Evolutionary conservation across 2,113 vertebrate genomes (phyloP).

Genomic region (Etheostoma spectabile): DNA sequence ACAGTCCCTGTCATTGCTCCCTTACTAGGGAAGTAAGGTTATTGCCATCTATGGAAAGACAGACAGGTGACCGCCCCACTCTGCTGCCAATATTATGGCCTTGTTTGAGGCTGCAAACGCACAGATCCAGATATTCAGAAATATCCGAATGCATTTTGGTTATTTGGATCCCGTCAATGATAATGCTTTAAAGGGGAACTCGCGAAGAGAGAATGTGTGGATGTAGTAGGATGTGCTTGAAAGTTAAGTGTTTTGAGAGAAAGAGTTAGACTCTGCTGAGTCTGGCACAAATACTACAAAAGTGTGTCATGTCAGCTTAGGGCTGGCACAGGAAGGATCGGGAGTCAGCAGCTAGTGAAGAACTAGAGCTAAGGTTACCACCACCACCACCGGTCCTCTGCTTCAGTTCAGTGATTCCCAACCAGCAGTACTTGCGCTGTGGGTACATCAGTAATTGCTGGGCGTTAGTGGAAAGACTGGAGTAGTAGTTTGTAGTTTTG

Average conservation of each 20-base stretch:
- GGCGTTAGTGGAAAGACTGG: neutral
- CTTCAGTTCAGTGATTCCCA: neutral
- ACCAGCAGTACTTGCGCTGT: neutral
- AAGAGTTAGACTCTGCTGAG: conserved; percentile 53
- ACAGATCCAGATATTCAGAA: conserved; percentile 32
- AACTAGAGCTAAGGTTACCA: conserved; percentile 43
- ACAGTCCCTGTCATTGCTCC: conserved; percentile 25
- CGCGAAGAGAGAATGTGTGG: neutral
- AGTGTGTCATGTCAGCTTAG: conserved; percentile 78
- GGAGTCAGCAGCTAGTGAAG: conserved; percentile 46
- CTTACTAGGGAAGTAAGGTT: conserved; percentile 26
- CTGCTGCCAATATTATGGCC: conserved; percentile 34
- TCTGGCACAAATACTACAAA: conserved; percentile 72
- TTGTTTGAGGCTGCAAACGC: neutral
- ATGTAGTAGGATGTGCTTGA: conserved; percentile 17
- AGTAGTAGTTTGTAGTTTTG: neutral
- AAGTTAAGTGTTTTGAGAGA: conserved; percentile 42
- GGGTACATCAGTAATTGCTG: neutral
- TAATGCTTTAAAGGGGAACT: conserved; percentile 22
- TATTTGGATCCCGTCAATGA: conserved; percentile 41
- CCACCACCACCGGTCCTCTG: conserved; percentile 6
- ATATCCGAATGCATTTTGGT: conserved; percentile 32
- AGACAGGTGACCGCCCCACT: conserved; percentile 35
- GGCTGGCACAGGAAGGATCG: conserved; percentile 58
- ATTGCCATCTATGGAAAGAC: conserved; percentile 50